A percentile compares a stretch with the other conserved stretches of the same genome.
Conservation (phyloP, 2,888 invertebrate species). For the Xestia xanthographa region DNA sequence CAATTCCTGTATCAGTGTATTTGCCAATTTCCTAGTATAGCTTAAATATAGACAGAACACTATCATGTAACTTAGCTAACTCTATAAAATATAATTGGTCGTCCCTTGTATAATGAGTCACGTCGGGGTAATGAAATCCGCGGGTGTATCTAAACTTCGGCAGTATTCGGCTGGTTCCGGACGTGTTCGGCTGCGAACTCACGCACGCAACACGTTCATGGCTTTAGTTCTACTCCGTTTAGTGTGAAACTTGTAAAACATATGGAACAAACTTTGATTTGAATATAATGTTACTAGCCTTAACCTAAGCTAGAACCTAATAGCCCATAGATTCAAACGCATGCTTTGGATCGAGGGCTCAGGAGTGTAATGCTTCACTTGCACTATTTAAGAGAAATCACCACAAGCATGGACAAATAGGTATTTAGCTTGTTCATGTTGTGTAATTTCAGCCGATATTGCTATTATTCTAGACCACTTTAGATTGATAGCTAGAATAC, state of each 20-base stretch:
- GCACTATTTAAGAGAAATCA: not conserved
- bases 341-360: not conserved
- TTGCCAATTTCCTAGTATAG: not conserved
- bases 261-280: slow-evolving; percentile 13
- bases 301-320: not conserved
- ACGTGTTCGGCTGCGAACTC: slow-evolving; percentile 37
- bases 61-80: not conserved
- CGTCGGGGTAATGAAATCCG: slow-evolving; percentile 49
- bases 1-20: too few relatives aligned
- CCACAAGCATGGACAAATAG: not conserved
- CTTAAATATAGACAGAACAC: not conserved
- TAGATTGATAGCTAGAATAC: not conserved
- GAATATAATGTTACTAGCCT: slow-evolving; percentile 9
- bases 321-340: not conserved
- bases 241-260: slow-evolving; percentile 12
- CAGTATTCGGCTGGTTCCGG: slow-evolving; percentile 20
- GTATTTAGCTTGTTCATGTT: not conserved
- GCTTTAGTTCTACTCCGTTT: slow-evolving; percentile 2
- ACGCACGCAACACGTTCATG: slow-evolving; percentile 22
- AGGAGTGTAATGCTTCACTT: not conserved
- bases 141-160: slow-evolving; percentile 37
- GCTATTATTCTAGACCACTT: not conserved
- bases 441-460: not conserved
- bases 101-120: slow-evolving; percentile 37
- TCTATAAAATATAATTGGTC: slow-evolving; percentile 21